phyloP scores from a whole-genome alignment of 1,140 invertebrate species.

The Theocolax elegans region DNA sequence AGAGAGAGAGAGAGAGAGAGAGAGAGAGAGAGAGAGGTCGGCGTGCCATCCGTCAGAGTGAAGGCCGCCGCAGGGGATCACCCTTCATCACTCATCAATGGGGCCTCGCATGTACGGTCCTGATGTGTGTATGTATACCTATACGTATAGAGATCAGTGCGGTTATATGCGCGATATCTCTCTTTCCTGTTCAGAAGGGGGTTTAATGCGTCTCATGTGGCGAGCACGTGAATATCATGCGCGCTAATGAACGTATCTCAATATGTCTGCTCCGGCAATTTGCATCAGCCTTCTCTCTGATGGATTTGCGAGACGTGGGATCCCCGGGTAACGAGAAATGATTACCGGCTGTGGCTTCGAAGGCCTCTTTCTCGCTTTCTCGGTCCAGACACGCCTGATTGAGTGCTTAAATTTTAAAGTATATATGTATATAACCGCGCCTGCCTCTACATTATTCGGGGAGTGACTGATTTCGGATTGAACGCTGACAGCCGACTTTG shows the following conservation, averaged over 20 bases:
- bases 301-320: slow-evolving; percentile 35
- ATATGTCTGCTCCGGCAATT: slow-evolving; percentile 43
- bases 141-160: too few relatives aligned
- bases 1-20: too few relatives aligned
- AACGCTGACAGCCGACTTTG: slow-evolving; percentile 3
- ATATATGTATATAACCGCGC: too few relatives aligned
- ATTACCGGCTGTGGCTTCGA: neutral
- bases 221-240: slow-evolving; percentile 44
- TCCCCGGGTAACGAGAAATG: slow-evolving; percentile 18
- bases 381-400: neutral
- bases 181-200: slow-evolving; percentile 26
- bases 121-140: too few relatives aligned
- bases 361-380: neutral
- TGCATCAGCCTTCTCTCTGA: slow-evolving; percentile 14
- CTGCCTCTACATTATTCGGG: too few relatives aligned
- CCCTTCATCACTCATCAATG: slow-evolving; percentile 59
- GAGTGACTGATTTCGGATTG: neutral
- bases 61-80: slow-evolving; percentile 55
- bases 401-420: slow-evolving; percentile 27
- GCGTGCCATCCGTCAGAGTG: slow-evolving; percentile 50
- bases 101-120: slow-evolving; percentile 9
- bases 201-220: slow-evolving; percentile 48
- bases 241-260: slow-evolving; percentile 59
- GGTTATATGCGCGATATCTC: neutral
- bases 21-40: neutral